A percentile compares a stretch with the other conserved stretches of the same genome.
These are phyloP conservation scores for Nyctibius grandis DNA, from an alignment of 2,797 vertebrate genomes.

Conservation along the genomic window DNA sequence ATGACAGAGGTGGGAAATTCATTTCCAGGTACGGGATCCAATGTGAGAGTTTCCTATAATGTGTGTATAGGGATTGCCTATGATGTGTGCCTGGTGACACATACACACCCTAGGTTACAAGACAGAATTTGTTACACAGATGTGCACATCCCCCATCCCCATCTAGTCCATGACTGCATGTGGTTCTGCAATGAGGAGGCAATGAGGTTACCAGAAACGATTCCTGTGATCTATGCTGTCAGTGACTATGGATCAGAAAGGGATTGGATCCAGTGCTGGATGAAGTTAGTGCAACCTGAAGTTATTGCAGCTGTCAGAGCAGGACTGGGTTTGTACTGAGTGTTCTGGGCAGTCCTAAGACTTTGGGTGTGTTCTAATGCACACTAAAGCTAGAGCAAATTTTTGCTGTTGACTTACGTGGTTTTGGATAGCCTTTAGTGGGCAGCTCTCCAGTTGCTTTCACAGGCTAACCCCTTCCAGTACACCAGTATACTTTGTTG, in stretches of 20 bases:
- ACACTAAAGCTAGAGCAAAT: not conserved
- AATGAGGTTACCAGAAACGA: not conserved
- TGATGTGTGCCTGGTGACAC: not conserved
- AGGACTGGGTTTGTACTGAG: not conserved
- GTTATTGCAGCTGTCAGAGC: not conserved
- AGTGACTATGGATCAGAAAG: not conserved
- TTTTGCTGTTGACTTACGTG: not conserved
- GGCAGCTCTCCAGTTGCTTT: not conserved
- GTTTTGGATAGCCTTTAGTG: not conserved
- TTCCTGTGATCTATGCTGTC: not conserved
- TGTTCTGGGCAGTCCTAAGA: not conserved
- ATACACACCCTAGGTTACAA: not conserved
- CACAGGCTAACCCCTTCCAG: not conserved
- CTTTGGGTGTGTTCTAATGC: not conserved
- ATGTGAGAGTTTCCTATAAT: not conserved
- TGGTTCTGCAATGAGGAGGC: not conserved
- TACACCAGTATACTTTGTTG: not conserved
- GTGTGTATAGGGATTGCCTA: not conserved
- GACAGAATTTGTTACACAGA: not conserved
- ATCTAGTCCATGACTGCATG: not conserved
- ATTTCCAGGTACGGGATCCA: not conserved
- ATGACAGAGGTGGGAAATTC: not conserved
- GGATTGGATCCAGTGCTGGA: not conserved
- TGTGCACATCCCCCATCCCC: not conserved
- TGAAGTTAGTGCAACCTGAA: not conserved